Evolutionary conservation across 2,113 vertebrate species (phyloP).

Genomic region (Aleadryas rufinucha): DNA sequence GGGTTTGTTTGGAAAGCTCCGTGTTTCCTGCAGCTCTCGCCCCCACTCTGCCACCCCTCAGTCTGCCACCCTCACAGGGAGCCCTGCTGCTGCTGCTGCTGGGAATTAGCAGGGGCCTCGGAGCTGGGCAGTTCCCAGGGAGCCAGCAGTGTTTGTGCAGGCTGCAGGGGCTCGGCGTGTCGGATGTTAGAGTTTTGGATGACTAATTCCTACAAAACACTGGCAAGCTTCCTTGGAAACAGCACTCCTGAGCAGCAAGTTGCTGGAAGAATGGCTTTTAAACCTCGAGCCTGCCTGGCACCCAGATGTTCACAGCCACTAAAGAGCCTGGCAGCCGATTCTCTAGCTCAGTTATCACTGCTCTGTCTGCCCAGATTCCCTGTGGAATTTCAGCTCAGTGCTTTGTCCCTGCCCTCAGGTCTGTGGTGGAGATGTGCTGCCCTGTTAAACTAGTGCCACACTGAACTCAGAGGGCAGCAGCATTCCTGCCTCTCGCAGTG

Average conservation of each 20-base stretch:
- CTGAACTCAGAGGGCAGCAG: not conserved
- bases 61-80: not conserved
- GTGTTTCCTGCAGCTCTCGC: not conserved
- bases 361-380: not conserved
- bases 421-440: not conserved
- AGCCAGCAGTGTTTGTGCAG: not conserved
- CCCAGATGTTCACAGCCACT: not conserved
- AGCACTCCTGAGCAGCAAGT: not conserved
- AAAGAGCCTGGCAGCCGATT: not conserved
- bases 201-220: constrained; percentile 21
- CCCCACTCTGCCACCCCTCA: not conserved
- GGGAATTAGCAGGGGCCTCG: too few species aligned
- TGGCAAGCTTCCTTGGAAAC: not conserved
- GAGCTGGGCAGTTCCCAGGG: not conserved
- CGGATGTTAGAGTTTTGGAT: not conserved
- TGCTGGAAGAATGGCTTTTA: constrained; percentile 5
- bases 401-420: not conserved
- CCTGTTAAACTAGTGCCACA: not conserved
- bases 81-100: not conserved
- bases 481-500: not conserved
- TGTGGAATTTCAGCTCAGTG: not conserved
- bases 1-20: not conserved
- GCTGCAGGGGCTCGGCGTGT: not conserved
- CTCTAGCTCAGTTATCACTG: not conserved
- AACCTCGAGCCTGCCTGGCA: not conserved